Base-by-base conservation (phyloP, 2,113 vertebrate species). In the Lepus americanus region DNA sequence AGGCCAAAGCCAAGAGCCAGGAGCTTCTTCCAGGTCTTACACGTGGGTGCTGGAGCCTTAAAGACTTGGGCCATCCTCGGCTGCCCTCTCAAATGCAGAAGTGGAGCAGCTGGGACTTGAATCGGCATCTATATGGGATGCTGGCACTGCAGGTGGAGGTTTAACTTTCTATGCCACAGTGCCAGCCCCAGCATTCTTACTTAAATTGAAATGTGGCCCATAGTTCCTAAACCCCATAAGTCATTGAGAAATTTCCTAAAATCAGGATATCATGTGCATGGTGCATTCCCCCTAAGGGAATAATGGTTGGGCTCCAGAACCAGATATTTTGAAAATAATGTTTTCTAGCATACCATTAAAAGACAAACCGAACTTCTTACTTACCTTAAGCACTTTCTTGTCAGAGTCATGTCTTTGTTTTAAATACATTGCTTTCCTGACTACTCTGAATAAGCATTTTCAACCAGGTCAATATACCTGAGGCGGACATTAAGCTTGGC, bases 321-420 rank as follows among this genome's bases (percentile, higher is more conserved):
- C 81, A 98, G 81, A 97, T 97, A 97, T 98, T 97, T 98, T 70
- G 53, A 97, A 95, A 92, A 97, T 97, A 95, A 97, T 89, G 97
- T 97, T 96, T 90, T 96, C 96, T 96, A 92, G 92, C 94, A 98
- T 95, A 97, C 97, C 94, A 95, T 96, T 96, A 97, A 98, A 96
- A 95, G 90, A 89, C 73, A 97, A 95, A 69, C 76, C 87, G 61
- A 92, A 96, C 89, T 95, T 95, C 92, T 94, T 97, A 90, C 87
- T 98, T 97, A 78, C 95, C 96, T 97, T 96, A 96, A 97, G 80
- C 16, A 89, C 7, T 0, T 91, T 11, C 78, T 95, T 96, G 89
- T 96, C 72, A 39, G 66, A 79, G 55, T 76, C 72, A 36, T 39
- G 0, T 39, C 61, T 85, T 96, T 44, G 31, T 72, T 96, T 96